Evolutionary conservation across 2,797 vertebrate species (phyloP).

Genomic region (Typhlichthys subterraneus): DNA sequence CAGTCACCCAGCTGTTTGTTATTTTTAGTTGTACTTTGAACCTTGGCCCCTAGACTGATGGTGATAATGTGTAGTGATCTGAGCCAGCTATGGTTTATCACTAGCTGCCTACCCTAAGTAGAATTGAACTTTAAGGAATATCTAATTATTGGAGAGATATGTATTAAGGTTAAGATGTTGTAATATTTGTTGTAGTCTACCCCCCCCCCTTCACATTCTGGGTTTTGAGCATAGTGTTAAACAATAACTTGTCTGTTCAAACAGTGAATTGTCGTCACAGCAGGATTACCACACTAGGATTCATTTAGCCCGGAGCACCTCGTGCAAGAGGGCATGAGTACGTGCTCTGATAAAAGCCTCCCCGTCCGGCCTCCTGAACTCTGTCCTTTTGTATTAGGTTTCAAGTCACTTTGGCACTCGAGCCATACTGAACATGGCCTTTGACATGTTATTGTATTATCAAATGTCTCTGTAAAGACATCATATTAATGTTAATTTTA

Average conservation of each 20-base stretch:
- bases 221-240: slow-evolving; percentile 59
- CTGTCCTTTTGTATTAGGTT: slow-evolving; percentile 47
- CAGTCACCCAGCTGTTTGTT: slow-evolving; percentile 8
- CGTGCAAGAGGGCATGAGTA: slow-evolving; percentile 4
- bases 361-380: slow-evolving; percentile 56
- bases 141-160: background rate
- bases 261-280: slow-evolving; percentile 44
- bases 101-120: background rate
- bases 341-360: slow-evolving; percentile 15
- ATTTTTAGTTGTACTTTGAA: slow-evolving; percentile 37
- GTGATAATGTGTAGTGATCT: slow-evolving; percentile 15
- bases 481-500: too few relatives aligned
- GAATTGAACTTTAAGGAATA: background rate
- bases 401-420: slow-evolving; percentile 23
- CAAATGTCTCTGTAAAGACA: too few relatives aligned
- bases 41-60: slow-evolving; percentile 50
- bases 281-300: slow-evolving; percentile 43
- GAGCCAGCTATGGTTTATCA: slow-evolving; percentile 23
- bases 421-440: slow-evolving; percentile 3
- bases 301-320: slow-evolving; percentile 53
- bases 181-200: slow-evolving; percentile 1
- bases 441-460: background rate
- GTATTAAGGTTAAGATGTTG: background rate
- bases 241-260: slow-evolving; percentile 65
- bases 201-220: background rate